Base-by-base conservation (phyloP, 2,888 invertebrate species). In the Lepas anatifera region DNA sequence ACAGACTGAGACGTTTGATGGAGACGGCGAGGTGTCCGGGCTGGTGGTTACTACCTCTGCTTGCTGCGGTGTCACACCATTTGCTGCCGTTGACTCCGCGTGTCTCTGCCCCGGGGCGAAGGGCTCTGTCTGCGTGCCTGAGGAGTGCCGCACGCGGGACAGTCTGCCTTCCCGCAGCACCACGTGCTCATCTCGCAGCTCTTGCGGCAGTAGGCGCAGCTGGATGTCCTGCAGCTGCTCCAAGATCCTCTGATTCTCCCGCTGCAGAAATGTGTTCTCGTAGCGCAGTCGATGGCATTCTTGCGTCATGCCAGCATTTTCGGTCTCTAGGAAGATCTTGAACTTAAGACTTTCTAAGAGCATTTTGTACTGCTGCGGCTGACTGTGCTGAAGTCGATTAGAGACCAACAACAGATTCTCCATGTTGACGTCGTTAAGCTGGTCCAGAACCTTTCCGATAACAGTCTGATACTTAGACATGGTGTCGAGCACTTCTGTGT, bases 371-470 rank as follows among this genome's bases (percentile, higher is more conserved):
- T 58, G 58, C 32, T 58, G 58, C 22, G 58, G 58, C 58, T 58
- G 58, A 22, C 18, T 58, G 22, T 58, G 29, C 22, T 58, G 58
- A 13, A 58, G 58, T 22, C 22, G 16, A 22, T 58, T 58, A 35
- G 58, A 29, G 29, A 58, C 58, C 32, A 58, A 35, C 22, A 58
- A 22, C 58, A 58, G 35, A 22, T 58, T 58, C 35, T 58, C 58
- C 58, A 58, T 58, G 35, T 58, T 58, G 58, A 58, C 58, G 58
- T 58, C 58, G 58, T 58, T 58, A 6, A 58, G 58, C 22, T 58
- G 58, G 22, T 58, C 58, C 22, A 58, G 58, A 8, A 58, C 29
- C 58, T 58, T 58, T 32, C 58, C 58, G 58, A 58, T 58, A 18
- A 58, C 58, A 16, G 10, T 13, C 58, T 58, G 58, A 35, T 58